Percentiles rank a stretch among this genome's conserved stretches.
Evolutionary conservation across 2,888 invertebrate species (phyloP).

Genomic region (Drosophila incognita): DNA sequence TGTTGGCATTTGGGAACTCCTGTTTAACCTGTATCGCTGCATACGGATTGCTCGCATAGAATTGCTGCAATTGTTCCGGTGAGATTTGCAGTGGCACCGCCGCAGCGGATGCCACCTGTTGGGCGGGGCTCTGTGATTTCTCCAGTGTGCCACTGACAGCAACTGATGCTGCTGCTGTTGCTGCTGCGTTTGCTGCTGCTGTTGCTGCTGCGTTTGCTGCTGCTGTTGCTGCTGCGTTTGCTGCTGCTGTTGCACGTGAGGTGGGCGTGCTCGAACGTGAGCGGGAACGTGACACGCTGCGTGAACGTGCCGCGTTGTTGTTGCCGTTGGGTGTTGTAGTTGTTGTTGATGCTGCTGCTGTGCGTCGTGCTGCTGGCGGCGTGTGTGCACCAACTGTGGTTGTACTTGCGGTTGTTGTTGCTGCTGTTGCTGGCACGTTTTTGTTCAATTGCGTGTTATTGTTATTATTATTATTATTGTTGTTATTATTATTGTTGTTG

Average conservation of each 20-base stretch:
- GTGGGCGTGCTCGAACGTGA: constrained; percentile 61
- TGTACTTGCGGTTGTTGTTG: constrained; percentile 12
- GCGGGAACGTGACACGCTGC: constrained; percentile 50
- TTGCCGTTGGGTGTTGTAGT: constrained; percentile 19
- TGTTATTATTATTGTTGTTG: constrained; percentile 34
- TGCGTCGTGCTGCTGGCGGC: constrained; percentile 7
- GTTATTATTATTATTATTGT: constrained; percentile 30
- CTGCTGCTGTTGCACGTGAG: constrained; percentile 28
- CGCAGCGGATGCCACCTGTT: constrained; percentile 83
- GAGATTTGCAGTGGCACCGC: constrained; percentile 84
- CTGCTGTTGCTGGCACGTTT: constrained; percentile 29
- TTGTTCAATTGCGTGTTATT: constrained; percentile 43
- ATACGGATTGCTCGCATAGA: constrained; percentile 84
- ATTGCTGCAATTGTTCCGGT: constrained; percentile 86
- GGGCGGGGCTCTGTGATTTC: constrained; percentile 87
- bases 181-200: constrained; percentile 1
- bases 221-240: constrained; percentile 1
- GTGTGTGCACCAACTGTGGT: constrained; percentile 2
- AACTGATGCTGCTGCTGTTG: constrained; percentile 61
- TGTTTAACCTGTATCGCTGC: constrained; percentile 85
- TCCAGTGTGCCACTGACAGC: constrained; percentile 86
- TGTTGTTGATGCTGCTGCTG: constrained; percentile 15
- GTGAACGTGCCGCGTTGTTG: constrained; percentile 36
- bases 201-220: not conserved
- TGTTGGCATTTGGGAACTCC: constrained; percentile 79